Percentiles rank a stretch among this genome's conserved stretches.
These are phyloP conservation scores for Neopipo cinnamomea DNA, from an alignment of 2,113 vertebrate species.

Conservation along the genomic window DNA sequence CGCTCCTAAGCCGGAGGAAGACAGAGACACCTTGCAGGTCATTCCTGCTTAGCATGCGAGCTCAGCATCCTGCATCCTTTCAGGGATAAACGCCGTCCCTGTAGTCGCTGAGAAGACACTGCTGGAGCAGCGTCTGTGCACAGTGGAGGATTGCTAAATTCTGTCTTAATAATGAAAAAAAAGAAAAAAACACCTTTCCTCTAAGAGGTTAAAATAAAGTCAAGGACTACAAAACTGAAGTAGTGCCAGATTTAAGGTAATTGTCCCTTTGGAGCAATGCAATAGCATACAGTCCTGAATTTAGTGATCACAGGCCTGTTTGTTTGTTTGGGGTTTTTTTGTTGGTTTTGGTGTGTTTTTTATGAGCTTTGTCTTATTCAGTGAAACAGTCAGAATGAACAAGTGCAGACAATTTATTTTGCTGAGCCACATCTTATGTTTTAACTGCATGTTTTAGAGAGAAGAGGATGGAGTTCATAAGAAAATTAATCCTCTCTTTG, in stretches of 20 bases:
- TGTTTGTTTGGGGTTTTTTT: neutral
- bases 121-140: neutral
- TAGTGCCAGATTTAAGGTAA: neutral
- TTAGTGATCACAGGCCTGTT: neutral
- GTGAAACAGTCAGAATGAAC: neutral
- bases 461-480: neutral
- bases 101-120: too few species aligned
- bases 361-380: neutral
- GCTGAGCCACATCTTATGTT: neutral
- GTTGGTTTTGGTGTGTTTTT: neutral
- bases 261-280: neutral
- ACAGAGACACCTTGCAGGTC: neutral
- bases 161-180: too few species aligned
- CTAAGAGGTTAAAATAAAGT: neutral
- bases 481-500: neutral
- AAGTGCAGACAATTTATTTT: neutral
- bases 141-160: too few species aligned
- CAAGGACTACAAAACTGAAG: neutral
- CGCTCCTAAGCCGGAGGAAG: neutral
- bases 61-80: neutral
- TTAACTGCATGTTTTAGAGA: neutral
- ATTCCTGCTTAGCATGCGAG: neutral
- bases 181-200: too few species aligned
- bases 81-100: neutral
- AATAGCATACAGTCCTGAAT: neutral